phyloP scores from a whole-genome alignment of 2,113 vertebrate species.

The Sinocyclocheilus rhinocerous region DNA sequence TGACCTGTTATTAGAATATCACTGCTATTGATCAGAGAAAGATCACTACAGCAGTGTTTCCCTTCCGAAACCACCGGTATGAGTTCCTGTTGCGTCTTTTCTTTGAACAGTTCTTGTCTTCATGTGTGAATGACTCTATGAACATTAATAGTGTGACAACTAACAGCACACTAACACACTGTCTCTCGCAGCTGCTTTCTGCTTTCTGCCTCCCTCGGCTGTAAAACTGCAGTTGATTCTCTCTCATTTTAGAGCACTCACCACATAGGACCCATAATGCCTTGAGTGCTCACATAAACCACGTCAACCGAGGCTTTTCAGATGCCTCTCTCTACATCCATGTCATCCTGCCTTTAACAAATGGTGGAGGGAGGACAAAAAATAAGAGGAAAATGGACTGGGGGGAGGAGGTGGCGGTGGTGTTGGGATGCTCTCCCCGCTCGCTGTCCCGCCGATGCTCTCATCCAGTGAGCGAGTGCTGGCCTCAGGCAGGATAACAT shows the following conservation, averaged over 20 bases:
- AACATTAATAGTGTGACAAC: neutral
- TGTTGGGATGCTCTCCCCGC: neutral
- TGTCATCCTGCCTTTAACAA: slow-evolving; percentile 53
- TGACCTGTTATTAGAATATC: neutral
- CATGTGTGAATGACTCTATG: neutral
- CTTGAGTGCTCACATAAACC: slow-evolving; percentile 66
- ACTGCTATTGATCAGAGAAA: neutral
- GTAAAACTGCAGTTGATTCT: slow-evolving; percentile 67
- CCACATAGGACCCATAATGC: slow-evolving; percentile 68
- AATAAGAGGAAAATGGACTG: slow-evolving; percentile 58
- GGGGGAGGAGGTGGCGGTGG: slow-evolving; percentile 26
- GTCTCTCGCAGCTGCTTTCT: slow-evolving; percentile 51
- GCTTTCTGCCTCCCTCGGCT: slow-evolving; percentile 51
- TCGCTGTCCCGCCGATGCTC: neutral
- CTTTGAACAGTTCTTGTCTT: neutral
- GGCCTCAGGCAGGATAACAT: slow-evolving; percentile 60
- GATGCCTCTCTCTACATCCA: slow-evolving; percentile 59
- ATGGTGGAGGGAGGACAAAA: slow-evolving; percentile 50
- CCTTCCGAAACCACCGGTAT: too few relatives aligned
- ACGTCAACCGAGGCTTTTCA: slow-evolving; percentile 66
- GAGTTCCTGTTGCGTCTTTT: neutral
- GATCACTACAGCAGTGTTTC: neutral
- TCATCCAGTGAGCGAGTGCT: slow-evolving; percentile 37
- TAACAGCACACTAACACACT: neutral
- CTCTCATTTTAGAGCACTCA: slow-evolving; percentile 72